A percentile compares a stretch with the other conserved stretches of the same genome.
Evolutionary conservation across 2,113 vertebrate species (phyloP).

Genomic region (Pheucticus melanocephalus): DNA sequence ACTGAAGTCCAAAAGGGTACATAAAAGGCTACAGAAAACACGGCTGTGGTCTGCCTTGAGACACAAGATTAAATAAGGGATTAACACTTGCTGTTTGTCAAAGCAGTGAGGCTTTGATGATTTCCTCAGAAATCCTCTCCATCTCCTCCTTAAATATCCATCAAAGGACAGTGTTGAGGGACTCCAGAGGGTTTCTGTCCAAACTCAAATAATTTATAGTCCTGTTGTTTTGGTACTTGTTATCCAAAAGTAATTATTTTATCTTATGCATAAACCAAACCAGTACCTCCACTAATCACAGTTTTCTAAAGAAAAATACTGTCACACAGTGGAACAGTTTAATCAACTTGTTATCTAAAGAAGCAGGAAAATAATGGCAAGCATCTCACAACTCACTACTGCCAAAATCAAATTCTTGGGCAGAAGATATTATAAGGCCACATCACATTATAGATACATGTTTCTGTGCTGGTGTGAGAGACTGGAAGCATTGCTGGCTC

Average conservation of each 20-base stretch:
- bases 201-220: neutral
- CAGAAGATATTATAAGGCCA: neutral
- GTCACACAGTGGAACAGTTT: neutral
- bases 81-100: neutral
- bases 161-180: neutral
- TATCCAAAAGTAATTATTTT: neutral
- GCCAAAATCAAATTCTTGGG: neutral
- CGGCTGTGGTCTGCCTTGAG: neutral
- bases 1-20: neutral
- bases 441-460: fast-evolving
- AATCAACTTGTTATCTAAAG: neutral
- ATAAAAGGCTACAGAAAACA: neutral
- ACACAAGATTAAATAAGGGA: neutral
- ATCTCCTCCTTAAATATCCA: neutral
- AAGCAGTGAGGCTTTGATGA: neutral
- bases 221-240: neutral
- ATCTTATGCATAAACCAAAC: neutral
- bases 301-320: neutral
- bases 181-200: neutral
- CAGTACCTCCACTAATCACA: neutral
- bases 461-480: neutral
- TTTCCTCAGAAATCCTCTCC: neutral
- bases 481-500: neutral
- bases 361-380: neutral
- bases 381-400: neutral